A percentile compares a stretch with the other conserved stretches of the same genome.
Conservation (phyloP, 2,113 vertebrate genomes). For the Elephas maximus region DNA sequence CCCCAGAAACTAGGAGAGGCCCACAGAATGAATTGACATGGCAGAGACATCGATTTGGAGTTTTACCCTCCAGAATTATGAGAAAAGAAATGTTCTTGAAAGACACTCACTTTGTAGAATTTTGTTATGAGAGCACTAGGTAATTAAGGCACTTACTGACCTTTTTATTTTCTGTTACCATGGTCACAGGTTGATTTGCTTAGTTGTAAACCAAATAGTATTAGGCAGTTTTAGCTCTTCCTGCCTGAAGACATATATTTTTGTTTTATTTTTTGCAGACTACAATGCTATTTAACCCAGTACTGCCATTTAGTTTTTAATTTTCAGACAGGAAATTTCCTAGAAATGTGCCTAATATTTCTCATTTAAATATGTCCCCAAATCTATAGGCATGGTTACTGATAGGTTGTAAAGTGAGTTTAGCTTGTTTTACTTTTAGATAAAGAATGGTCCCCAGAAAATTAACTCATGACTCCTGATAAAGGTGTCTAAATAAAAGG, state of each 20-base stretch:
- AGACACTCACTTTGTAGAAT: background rate
- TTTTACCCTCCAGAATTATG: background rate
- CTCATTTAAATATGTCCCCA: background rate
- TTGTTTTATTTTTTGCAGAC: background rate
- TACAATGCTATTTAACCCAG: background rate
- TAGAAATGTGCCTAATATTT: background rate
- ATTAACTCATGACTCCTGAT: background rate
- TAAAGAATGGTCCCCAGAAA: background rate
- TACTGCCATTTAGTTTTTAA: background rate
- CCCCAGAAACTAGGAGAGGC: background rate
- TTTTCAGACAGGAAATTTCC: background rate
- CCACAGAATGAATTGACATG: background rate
- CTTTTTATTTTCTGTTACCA: background rate
- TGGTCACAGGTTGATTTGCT: background rate
- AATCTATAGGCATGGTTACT: background rate
- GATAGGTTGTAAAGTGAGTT: background rate
- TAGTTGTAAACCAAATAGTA: background rate
- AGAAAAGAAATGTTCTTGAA: background rate
- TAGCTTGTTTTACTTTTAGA: background rate
- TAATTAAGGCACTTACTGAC: background rate
- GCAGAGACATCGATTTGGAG: background rate
- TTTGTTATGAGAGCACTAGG: background rate
- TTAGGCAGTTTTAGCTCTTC: background rate
- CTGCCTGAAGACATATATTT: background rate
- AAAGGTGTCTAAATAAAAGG: background rate